Evolutionary conservation across 2,113 vertebrate species (phyloP).

Genomic region (Ptyas mucosa): DNA sequence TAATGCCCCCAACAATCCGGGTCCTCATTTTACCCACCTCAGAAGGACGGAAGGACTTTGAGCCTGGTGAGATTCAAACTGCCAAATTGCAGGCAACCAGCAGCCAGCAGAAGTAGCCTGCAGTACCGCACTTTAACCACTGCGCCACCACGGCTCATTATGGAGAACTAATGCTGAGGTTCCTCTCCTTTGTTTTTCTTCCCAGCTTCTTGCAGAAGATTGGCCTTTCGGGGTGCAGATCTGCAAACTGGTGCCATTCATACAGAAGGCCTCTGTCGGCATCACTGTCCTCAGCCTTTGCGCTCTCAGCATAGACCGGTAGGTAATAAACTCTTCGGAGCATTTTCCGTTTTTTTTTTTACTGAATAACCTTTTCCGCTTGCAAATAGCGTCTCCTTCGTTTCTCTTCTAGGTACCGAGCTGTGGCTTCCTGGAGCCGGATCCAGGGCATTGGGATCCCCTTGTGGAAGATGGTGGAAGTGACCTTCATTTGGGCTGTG

Average conservation of each 20-base stretch:
- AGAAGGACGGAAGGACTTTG: too few relatives aligned
- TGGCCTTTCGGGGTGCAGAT: conserved; percentile 86
- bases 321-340: conserved; percentile 66
- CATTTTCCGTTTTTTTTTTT: not conserved
- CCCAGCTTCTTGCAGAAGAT: conserved; percentile 82
- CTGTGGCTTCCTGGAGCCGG: conserved; percentile 88
- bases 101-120: too few relatives aligned
- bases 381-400: too few relatives aligned
- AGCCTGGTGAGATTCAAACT: too few relatives aligned
- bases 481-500: conserved; percentile 81
- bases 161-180: not conserved
- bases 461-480: conserved; percentile 84
- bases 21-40: too few relatives aligned
- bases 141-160: too few relatives aligned
- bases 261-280: conserved; percentile 87
- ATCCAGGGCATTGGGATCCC: conserved; percentile 90
- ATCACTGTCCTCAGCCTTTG: conserved; percentile 90
- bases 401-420: conserved; percentile 75
- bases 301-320: conserved; percentile 82
- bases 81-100: too few relatives aligned
- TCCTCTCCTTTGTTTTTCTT: not conserved
- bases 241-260: conserved; percentile 86
- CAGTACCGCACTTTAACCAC: too few relatives aligned
- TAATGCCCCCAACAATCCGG: too few relatives aligned
- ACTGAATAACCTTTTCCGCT: not conserved